Conservation (phyloP, 2,888 invertebrate genomes). For the Morpho deidamia region DNA sequence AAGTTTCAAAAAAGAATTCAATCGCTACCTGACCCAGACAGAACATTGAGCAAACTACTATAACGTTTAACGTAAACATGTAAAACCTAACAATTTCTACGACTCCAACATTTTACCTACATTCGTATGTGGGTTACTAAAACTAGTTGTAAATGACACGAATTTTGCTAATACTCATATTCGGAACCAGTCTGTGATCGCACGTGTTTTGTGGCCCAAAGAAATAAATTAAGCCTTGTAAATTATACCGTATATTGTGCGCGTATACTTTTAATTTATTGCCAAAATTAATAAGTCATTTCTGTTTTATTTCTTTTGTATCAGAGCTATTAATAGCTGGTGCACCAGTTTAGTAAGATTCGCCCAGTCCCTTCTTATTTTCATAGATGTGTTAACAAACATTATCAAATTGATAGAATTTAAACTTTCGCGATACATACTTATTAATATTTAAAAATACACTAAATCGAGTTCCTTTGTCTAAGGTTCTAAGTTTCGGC, state of each 20-base stretch:
- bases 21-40: slow-evolving; percentile 3
- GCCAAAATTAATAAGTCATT: no score
- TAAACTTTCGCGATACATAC: no score
- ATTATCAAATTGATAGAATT: no score
- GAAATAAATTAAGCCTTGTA: slow-evolving; percentile 39
- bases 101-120: slow-evolving; percentile 17
- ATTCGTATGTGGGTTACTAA: slow-evolving; percentile 51
- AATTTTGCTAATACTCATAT: slow-evolving; percentile 63
- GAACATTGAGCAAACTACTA: slow-evolving; percentile 9
- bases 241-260: slow-evolving; percentile 6
- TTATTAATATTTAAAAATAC: no score
- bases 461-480: no score
- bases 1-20: background rate
- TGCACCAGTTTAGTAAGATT: no score
- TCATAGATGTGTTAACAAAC: no score
- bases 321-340: no score
- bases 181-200: slow-evolving; percentile 53
- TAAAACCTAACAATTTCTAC: slow-evolving; percentile 12
- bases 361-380: no score
- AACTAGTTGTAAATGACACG: slow-evolving; percentile 60
- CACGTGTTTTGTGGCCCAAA: slow-evolving; percentile 57
- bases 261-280: background rate
- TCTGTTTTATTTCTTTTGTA: no score
- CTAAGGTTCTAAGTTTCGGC: no score
- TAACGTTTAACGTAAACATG: slow-evolving; percentile 13